Evolutionary conservation across 2,797 vertebrate species (phyloP).

Genomic region (Cossypha niveicapilla): DNA sequence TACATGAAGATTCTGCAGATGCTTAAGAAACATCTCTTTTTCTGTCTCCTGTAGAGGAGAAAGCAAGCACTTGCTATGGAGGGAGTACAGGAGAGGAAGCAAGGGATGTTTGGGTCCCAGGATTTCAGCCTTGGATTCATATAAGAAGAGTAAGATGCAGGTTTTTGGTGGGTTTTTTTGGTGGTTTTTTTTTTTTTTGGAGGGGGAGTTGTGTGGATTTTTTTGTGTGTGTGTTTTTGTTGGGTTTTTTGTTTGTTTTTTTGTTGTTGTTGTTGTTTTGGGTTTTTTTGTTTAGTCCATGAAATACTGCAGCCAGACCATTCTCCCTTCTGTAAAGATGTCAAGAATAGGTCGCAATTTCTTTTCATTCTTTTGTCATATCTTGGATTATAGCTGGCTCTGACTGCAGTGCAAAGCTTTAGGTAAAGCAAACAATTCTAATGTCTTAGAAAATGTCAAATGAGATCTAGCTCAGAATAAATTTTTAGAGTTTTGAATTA

Average conservation of each 20-base stretch:
- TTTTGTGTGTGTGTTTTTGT: no score
- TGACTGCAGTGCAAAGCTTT: not conserved
- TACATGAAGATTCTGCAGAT: not conserved
- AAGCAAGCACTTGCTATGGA: rapidly evolving
- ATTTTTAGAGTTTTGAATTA: not conserved
- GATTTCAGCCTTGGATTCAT: not conserved
- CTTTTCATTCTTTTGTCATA: not conserved
- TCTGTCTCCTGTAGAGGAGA: not conserved
- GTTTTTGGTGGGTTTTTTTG: no score
- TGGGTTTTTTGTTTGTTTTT: no score
- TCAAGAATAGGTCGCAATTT: not conserved
- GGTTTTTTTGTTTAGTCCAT: not conserved
- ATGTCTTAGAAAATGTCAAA: not conserved
- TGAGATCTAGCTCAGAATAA: not conserved
- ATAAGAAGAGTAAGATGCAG: not conserved
- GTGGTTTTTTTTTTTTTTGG: no score
- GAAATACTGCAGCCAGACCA: not conserved
- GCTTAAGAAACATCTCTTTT: not conserved
- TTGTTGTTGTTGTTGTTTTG: no score
- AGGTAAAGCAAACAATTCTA: not conserved
- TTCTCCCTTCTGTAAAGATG: not conserved
- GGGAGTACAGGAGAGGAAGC: not conserved
- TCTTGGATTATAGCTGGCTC: not conserved
- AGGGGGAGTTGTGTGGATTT: no score
- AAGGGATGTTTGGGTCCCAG: not conserved